Conservation (phyloP, 2,113 vertebrate genomes). For the Girardinichthys multiradiatus region DNA sequence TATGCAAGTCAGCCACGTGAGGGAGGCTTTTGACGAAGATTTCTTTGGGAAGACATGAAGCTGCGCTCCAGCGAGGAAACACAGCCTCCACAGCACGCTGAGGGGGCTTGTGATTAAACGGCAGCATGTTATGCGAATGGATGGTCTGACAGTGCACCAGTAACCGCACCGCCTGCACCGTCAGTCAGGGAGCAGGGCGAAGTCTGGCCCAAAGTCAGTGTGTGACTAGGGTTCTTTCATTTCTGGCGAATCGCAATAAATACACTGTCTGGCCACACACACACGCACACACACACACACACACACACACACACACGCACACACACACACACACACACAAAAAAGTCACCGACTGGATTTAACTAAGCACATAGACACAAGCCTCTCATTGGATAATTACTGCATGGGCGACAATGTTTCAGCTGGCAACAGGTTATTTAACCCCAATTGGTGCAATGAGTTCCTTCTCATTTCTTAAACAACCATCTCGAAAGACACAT, state of each 20-base stretch:
- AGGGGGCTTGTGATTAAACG: conserved; percentile 52
- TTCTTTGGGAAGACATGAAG: conserved; percentile 48
- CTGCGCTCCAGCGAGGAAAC: conserved; percentile 41
- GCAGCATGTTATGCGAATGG: conserved; percentile 30
- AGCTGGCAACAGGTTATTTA: no score
- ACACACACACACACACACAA: no score
- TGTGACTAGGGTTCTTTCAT: neutral
- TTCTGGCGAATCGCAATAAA: neutral
- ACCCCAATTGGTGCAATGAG: no score
- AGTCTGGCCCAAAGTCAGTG: conserved; percentile 1
- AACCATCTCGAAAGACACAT: no score
- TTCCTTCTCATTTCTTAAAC: no score
- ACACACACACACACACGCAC: no score
- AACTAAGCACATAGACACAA: no score
- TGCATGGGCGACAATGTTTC: no score
- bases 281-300: no score
- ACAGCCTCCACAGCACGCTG: conserved; percentile 26
- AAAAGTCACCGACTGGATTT: no score
- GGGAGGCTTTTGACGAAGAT: conserved; percentile 56
- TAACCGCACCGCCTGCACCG: conserved; percentile 8
- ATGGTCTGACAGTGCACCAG: conserved; percentile 14
- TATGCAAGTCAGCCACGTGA: conserved; percentile 78
- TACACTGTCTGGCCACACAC: no score
- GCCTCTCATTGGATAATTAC: no score
- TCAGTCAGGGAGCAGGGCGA: neutral